These are phyloP conservation scores for Drosophila littoralis DNA, from an alignment of 1,140 invertebrate species.

Conservation along the genomic window DNA sequence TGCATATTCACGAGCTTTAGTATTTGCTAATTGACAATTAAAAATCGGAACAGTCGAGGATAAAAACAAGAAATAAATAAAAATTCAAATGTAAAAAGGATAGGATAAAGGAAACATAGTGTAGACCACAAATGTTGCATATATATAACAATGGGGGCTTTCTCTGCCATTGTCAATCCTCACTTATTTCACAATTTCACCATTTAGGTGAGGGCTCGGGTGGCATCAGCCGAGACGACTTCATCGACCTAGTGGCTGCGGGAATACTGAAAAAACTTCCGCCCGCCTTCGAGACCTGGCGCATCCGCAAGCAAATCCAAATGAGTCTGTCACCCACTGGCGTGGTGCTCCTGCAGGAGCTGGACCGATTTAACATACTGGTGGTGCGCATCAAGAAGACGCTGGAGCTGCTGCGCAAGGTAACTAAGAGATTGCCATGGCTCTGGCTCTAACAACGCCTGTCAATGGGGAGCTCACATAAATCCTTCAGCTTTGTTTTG, in stretches of 20 bases:
- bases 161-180: constrained; percentile 42
- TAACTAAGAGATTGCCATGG: constrained; percentile 65
- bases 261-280: constrained; percentile 92
- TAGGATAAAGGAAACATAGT: constrained; percentile 1
- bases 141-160: constrained; percentile 55
- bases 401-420: constrained; percentile 90
- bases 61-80: constrained; percentile 69
- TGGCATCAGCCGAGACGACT: constrained; percentile 90
- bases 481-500: constrained; percentile 77
- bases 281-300: constrained; percentile 90
- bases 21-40: constrained; percentile 80
- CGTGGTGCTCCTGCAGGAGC: constrained; percentile 94
- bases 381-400: constrained; percentile 90
- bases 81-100: constrained; percentile 48
- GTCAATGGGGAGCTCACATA: constrained; percentile 66
- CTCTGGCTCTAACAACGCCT: constrained; percentile 16
- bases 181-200: constrained; percentile 25
- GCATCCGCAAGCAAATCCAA: constrained; percentile 91
- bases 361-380: constrained; percentile 93
- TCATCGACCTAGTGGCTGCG: constrained; percentile 91
- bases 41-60: constrained; percentile 47
- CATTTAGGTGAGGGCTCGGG: constrained; percentile 83
- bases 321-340: constrained; percentile 91
- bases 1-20: constrained; percentile 81
- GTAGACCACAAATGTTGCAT: constrained; percentile 62